Base-by-base conservation (phyloP, 2,113 vertebrate genomes). In the Tyto alba region DNA sequence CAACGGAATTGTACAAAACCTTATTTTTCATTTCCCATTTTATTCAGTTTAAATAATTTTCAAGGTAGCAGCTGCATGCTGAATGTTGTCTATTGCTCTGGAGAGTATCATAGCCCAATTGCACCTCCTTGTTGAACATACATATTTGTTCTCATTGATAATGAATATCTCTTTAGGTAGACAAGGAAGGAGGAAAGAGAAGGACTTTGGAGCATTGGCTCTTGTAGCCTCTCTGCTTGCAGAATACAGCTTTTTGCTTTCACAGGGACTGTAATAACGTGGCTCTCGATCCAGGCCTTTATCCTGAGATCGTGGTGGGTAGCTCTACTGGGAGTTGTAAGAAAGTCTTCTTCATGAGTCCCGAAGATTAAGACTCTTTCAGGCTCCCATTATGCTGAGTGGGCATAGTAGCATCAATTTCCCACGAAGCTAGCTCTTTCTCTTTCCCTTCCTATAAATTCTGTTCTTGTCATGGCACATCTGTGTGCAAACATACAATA, bases 171-270 rank as follows among this genome's bases (percentile, higher is more conserved):
- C 4, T 63, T 93, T 69, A 69, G 41, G 38, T 82, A 57, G n/a
- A 82, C 38, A 62, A 60, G 53, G 77, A 92, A 87, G 62, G 17
- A 94, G 34, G 15, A 68, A 72, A 81, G n/a, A 76, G 43, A 66
- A 90, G 41, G 47, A 62, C 48, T 87, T 89, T 72, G 69, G 40
- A 90, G 26, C 40, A 11, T 6, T 0, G 2, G 13, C 18, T 41
- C 1, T 3, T 34, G 6, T 0, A 2, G 26, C 16, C 41, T 85
- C 41, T 52, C 48, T 78, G 43, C 9, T 2, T 20, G 41, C 56
- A 38, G 56, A 71, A 48, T 9, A 8, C 45, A 62, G 9, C 34
- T 32, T 55, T 79, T 53, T 62, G 32, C 57, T 79, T 62, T 68
- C 22, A 17, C 5, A 38, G 26, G 29, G 16, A 27, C n/a, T 50